Evolutionary conservation across 2,888 invertebrate genomes (phyloP).

Genomic region (Harpalus rufipes): DNA sequence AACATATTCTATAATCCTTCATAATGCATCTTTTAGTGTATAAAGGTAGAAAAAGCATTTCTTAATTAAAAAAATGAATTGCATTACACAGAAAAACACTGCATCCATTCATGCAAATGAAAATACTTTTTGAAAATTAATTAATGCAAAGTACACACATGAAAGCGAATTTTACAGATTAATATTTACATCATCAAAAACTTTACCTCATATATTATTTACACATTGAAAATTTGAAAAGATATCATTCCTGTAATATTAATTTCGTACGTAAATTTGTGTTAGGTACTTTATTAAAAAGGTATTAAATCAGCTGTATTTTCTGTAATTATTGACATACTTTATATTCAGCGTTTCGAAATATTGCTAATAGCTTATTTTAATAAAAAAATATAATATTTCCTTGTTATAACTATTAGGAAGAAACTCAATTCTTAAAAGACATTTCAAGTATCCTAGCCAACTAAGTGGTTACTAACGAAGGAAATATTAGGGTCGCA

Average conservation of each 20-base stretch:
- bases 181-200: slow-evolving; percentile 1
- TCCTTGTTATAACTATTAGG: too few species aligned
- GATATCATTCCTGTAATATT: background rate
- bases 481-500: too few species aligned
- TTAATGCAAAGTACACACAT: background rate
- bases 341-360: background rate
- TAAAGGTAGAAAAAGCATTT: background rate
- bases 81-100: background rate
- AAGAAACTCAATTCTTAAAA: too few species aligned
- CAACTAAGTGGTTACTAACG: too few species aligned
- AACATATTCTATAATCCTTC: background rate
- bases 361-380: background rate
- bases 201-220: background rate
- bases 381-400: too few species aligned
- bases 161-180: background rate
- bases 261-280: background rate
- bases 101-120: background rate
- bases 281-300: too few species aligned
- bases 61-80: background rate
- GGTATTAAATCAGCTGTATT: background rate
- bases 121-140: background rate
- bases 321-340: background rate
- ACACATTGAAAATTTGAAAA: slow-evolving; percentile 2
- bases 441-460: too few species aligned
- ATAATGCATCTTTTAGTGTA: background rate